These are phyloP conservation scores for Benthochromis sp. DNA, from an alignment of 2,113 vertebrate genomes.

Conservation along the genomic window DNA sequence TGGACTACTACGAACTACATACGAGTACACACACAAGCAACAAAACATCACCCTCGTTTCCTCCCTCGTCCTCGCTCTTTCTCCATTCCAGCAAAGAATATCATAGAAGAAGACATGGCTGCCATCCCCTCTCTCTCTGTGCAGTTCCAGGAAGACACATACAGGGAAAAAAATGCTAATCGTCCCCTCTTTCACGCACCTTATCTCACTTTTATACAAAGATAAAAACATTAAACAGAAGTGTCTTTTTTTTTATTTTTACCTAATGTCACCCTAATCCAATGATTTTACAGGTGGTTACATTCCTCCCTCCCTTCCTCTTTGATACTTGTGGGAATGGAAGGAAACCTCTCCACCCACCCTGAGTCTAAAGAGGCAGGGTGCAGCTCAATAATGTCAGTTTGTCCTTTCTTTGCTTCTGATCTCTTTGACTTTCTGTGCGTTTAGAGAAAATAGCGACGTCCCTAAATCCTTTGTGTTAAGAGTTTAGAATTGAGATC, in stretches of 20 bases:
- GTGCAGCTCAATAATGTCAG: slow-evolving; percentile 37
- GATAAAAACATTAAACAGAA: slow-evolving; percentile 47
- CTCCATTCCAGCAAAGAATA: slow-evolving; percentile 69
- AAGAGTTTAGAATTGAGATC: neutral
- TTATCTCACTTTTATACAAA: slow-evolving; percentile 39
- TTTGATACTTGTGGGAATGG: slow-evolving; percentile 40
- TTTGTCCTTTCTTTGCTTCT: slow-evolving; percentile 9
- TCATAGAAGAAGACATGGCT: slow-evolving; percentile 67
- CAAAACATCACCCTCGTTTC: neutral
- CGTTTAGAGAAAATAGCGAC: neutral
- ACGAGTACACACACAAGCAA: slow-evolving; percentile 49
- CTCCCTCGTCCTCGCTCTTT: slow-evolving; percentile 38
- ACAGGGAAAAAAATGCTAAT: slow-evolving; percentile 5
- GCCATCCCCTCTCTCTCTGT: neutral
- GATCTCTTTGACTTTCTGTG: neutral
- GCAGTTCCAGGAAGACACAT: slow-evolving; percentile 31
- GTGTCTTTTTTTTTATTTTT: neutral
- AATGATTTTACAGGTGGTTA: slow-evolving; percentile 36
- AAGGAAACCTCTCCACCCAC: slow-evolving; percentile 36
- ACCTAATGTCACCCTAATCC: slow-evolving; percentile 8
- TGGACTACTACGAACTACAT: slow-evolving; percentile 45
- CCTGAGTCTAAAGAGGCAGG: slow-evolving; percentile 60
- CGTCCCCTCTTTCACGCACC: neutral
- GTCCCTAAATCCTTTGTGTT: neutral
- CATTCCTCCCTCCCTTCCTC: slow-evolving; percentile 42